A percentile compares a stretch with the other conserved stretches of the same genome.
These are phyloP conservation scores for Chesias legatella DNA, from an alignment of 2,888 invertebrate species.

Conservation along the genomic window DNA sequence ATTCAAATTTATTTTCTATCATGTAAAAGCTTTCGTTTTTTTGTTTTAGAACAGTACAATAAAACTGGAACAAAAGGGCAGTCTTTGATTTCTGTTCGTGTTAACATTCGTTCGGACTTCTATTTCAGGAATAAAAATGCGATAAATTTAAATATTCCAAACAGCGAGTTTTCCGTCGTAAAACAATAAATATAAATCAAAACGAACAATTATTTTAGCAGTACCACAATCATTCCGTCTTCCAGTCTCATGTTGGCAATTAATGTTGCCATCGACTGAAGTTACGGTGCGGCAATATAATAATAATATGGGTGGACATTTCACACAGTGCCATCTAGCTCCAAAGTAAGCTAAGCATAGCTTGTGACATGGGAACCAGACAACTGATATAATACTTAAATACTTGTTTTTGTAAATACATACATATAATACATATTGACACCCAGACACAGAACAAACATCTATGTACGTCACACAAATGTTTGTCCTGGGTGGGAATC, in stretches of 20 bases:
- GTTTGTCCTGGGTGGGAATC: too few species aligned
- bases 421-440: too few species aligned
- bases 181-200: conserved; percentile 59
- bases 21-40: not conserved
- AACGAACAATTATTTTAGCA: conserved; percentile 49
- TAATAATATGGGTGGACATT: too few species aligned
- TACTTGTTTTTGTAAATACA: too few species aligned
- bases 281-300: conserved; percentile 50
- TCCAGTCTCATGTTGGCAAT: conserved; percentile 51
- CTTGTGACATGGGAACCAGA: too few species aligned
- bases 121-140: conserved; percentile 47
- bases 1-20: too few species aligned
- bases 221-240: conserved; percentile 55
- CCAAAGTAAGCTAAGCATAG: too few species aligned
- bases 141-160: conserved; percentile 55
- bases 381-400: too few species aligned
- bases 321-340: too few species aligned
- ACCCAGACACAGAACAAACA: too few species aligned
- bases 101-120: conserved; percentile 33
- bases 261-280: conserved; percentile 47
- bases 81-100: conserved; percentile 26
- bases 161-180: conserved; percentile 49
- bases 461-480: too few species aligned
- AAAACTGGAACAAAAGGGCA: conserved; percentile 1
- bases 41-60: not conserved